Conservation (phyloP, 2,113 vertebrate genomes). For the Pelvicachromis taeniatus region DNA sequence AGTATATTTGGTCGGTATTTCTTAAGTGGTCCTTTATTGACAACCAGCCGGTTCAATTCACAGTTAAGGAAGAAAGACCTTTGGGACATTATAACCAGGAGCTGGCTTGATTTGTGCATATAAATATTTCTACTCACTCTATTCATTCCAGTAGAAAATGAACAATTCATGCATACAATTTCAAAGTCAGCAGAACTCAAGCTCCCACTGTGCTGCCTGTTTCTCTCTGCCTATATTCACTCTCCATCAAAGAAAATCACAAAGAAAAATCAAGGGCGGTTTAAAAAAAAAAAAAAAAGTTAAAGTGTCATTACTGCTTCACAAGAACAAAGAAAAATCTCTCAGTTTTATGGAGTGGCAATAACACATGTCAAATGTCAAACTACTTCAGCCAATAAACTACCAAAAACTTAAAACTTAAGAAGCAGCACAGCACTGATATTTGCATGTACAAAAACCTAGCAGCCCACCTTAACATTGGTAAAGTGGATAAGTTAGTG, state of each 20-base stretch:
- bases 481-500: background rate
- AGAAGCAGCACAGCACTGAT: background rate
- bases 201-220: background rate
- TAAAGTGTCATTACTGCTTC: background rate
- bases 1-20: background rate
- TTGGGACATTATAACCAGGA: background rate
- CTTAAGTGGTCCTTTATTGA: background rate
- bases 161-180: background rate
- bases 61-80: background rate
- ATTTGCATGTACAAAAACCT: background rate
- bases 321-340: background rate
- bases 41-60: background rate
- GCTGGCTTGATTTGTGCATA: background rate
- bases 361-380: background rate
- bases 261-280: background rate
- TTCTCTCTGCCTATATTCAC: background rate
- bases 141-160: background rate
- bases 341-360: background rate
- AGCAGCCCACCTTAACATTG: background rate
- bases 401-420: background rate
- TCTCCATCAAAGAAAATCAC: background rate
- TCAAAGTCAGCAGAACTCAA: background rate
- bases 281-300: background rate
- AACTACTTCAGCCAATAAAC: background rate
- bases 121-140: background rate